Evolutionary conservation across 1,140 invertebrate species (phyloP), one percentile per base, ranked within the genome.

Genomic region (Aphelinus certus): DNA sequence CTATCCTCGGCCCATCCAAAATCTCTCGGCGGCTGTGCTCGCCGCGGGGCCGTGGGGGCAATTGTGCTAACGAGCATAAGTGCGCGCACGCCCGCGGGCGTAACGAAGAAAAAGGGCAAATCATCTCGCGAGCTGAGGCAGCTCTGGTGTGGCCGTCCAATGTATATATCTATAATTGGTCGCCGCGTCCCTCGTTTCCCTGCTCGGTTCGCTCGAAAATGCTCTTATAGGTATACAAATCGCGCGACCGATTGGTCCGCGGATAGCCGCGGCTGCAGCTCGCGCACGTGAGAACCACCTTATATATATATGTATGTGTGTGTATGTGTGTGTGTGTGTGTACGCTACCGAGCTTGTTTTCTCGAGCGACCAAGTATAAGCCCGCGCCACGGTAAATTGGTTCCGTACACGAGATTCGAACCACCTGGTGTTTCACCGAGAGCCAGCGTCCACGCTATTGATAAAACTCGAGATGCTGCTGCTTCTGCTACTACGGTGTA

Each of bases 401-500:
- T 79, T 76, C 78, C 71, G 73, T 79, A 77, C 73, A 77, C 78
- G 79, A 80, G 76, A 81, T 79, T 81, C 80, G 78, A 76, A 78
- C 78, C 74, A 77, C 76, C 74, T 67, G 75, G 77, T 74, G 77
- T 74, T 55, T 65, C 69, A n/a, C 60, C 2, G 76, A 70, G 77
- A 79, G 71, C 72, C 55, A 67, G 77, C 77, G 67, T 58, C 56
- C n/a, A 58, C 26, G 67, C 3, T 42, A 1, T 49, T 42, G 72
- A 61, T 60, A 73, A 73, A 67, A 61, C 26, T 26, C 26, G 26
- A 26, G 26, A 26, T 26, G 26, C 26, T 26, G 26, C 26, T 26
- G 4, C 51, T 6, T 1, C 51, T 4, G 51, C 51, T 4, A 9
- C 51, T 9, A 9, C 26, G 26, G 26, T 26, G 26, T 26, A 26